phyloP scores from a whole-genome alignment of 1,140 invertebrate species.

The Zaprionus camerounensis region DNA sequence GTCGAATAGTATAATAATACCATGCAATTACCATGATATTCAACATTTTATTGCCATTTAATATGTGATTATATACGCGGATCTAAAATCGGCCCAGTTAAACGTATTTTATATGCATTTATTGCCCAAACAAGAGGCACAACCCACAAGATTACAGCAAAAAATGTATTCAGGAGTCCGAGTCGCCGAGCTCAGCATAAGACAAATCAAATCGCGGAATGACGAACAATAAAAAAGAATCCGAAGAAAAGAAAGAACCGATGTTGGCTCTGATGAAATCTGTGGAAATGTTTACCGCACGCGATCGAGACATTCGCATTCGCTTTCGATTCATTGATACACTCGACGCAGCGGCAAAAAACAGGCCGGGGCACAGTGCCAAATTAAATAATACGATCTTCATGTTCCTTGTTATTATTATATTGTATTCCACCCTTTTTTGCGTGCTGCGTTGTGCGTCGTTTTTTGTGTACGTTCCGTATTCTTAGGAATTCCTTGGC shows the following conservation, averaged over 20 bases:
- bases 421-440: conserved; percentile 81
- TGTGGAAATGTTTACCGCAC: conserved; percentile 75
- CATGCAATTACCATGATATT: background rate
- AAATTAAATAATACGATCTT: conserved; percentile 78
- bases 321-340: conserved; percentile 79
- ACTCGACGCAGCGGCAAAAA: conserved; percentile 27
- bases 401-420: conserved; percentile 76
- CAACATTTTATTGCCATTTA: background rate
- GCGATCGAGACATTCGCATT: conserved; percentile 77
- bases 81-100: conserved; percentile 37
- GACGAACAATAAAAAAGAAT: conserved; percentile 33
- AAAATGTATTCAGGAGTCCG: conserved; percentile 38
- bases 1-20: background rate
- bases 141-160: conserved; percentile 53
- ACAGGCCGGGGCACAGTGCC: conserved; percentile 56
- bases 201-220: conserved; percentile 67
- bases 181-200: conserved; percentile 20
- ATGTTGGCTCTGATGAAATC: conserved; percentile 51
- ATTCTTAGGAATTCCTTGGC: conserved; percentile 74
- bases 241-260: conserved; percentile 22
- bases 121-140: conserved; percentile 49
- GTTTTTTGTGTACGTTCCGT: conserved; percentile 59
- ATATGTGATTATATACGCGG: background rate
- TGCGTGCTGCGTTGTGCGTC: conserved; percentile 58
- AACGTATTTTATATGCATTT: conserved; percentile 65